These are phyloP conservation scores for Agelaius phoeniceus DNA, from an alignment of 2,113 vertebrate genomes.

Conservation along the genomic window DNA sequence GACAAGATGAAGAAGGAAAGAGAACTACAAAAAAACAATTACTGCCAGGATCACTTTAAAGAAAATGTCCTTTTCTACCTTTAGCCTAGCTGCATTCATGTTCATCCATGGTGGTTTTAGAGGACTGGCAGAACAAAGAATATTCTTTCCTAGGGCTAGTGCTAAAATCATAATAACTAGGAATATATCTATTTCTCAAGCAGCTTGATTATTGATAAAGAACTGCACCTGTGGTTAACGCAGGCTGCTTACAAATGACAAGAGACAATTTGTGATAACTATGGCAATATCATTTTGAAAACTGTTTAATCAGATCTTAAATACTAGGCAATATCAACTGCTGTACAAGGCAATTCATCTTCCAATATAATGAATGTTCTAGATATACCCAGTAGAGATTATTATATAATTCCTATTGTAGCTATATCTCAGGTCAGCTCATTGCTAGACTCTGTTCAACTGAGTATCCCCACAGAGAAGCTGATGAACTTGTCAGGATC, in stretches of 20 bases:
- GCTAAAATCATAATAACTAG: not conserved
- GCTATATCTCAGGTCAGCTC: not conserved
- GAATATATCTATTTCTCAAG: not conserved
- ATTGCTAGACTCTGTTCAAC: not conserved
- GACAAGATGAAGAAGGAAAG: not conserved
- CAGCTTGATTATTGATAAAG: not conserved
- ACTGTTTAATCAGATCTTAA: not conserved
- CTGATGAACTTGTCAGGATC: not conserved
- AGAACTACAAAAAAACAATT: not conserved
- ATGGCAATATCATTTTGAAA: not conserved
- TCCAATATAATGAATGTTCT: not conserved
- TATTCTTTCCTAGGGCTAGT: not conserved
- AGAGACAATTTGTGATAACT: not conserved
- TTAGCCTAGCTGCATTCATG: not conserved
- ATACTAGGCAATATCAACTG: not conserved
- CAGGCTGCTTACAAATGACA: not conserved
- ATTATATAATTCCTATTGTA: not conserved
- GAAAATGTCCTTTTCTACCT: not conserved
- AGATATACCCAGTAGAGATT: not conserved
- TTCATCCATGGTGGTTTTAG: not conserved
- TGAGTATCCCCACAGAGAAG: not conserved
- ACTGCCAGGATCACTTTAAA: not conserved
- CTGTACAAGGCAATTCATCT: not conserved
- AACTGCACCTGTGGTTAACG: not conserved
- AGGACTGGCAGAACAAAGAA: not conserved